These are phyloP conservation scores for Rugalucina vietnamica DNA, from an alignment of 2,888 invertebrate genomes.

Conservation along the genomic window DNA sequence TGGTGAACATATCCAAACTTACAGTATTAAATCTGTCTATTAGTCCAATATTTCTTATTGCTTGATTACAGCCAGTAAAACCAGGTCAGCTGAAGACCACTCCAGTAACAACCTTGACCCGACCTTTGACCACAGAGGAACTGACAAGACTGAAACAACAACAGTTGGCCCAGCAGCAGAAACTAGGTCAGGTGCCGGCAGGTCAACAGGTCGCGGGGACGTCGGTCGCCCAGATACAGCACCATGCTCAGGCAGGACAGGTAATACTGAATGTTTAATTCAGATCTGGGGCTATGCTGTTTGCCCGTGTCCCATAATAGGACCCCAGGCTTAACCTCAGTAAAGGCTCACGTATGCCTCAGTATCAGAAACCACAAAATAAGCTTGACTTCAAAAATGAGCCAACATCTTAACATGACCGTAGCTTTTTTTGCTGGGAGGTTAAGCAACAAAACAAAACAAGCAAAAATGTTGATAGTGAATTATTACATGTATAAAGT, in stretches of 20 bases:
- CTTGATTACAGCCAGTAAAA: constrained; percentile 48
- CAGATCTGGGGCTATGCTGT: too few relatives aligned
- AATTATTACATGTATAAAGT: too few relatives aligned
- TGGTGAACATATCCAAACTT: too few relatives aligned
- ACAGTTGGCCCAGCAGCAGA: constrained; percentile 83
- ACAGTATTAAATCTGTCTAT: background rate
- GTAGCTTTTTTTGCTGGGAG: too few relatives aligned
- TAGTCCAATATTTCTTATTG: background rate
- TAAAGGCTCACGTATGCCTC: too few relatives aligned
- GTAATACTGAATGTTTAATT: constrained; percentile 28
- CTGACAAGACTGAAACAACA: constrained; percentile 67
- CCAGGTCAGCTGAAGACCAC: constrained; percentile 64
- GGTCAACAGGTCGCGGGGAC: constrained; percentile 51
- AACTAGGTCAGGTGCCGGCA: constrained; percentile 40
- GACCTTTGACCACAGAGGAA: constrained; percentile 60
- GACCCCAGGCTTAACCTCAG: too few relatives aligned
- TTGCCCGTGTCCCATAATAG: too few relatives aligned
- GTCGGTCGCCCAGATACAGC: constrained; percentile 53
- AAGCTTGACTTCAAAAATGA: too few relatives aligned
- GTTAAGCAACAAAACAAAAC: too few relatives aligned
- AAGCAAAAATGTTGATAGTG: too few relatives aligned
- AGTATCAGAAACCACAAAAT: too few relatives aligned
- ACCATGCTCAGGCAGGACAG: constrained; percentile 58
- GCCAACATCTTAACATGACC: too few relatives aligned
- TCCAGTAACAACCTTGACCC: constrained; percentile 58